Base-by-base conservation (phyloP, 1,140 invertebrate genomes). In the Babylonia areolata region DNA sequence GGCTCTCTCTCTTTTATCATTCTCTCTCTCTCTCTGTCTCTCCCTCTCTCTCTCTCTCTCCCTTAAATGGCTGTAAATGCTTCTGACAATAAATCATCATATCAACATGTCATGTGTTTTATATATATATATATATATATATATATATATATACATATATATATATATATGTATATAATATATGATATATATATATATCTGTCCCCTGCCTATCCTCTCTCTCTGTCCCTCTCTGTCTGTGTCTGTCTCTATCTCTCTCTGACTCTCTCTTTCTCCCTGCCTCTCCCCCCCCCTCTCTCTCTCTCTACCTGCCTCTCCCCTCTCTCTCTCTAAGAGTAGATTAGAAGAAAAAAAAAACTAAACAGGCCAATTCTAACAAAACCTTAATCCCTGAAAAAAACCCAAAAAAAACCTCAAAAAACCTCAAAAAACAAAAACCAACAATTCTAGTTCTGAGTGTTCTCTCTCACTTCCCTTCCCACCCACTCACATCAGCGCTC, bases 401-500 rank as follows among this genome's bases (percentile, higher is more conserved):
- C n/a, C n/a, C n/a, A n/a, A n/a, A n/a, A n/a, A n/a, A n/a, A n/a
- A n/a, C n/a, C n/a, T n/a, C n/a, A n/a, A n/a, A n/a, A n/a, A n/a
- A n/a, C 71, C 28, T 28, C n/a, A 75, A 6, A 37, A 75, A 75
- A 75, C 35, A 31, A 75, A 9, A 37, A n/a, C n/a, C n/a, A n/a
- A n/a, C n/a, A n/a, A n/a, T n/a, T n/a, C n/a, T n/a, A n/a, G n/a
- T n/a, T n/a, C n/a, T n/a, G n/a, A n/a, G n/a, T n/a, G n/a, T n/a
- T n/a, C 75, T 6, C 75, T 5, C 58, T 0, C 58, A 5, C 58
- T 23, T 23, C 46, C 46, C 17, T 1, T 17, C 31, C 23, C 1
- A n/a, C 33, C 39, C 11, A 86, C 87, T 86, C 73, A 89, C 88
- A 20, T 88, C 84, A 64, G 86, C 83, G n/a, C 85, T 87, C 31